Base-by-base conservation (phyloP, 1,140 invertebrate genomes). In the Euura saliciscinereae region DNA sequence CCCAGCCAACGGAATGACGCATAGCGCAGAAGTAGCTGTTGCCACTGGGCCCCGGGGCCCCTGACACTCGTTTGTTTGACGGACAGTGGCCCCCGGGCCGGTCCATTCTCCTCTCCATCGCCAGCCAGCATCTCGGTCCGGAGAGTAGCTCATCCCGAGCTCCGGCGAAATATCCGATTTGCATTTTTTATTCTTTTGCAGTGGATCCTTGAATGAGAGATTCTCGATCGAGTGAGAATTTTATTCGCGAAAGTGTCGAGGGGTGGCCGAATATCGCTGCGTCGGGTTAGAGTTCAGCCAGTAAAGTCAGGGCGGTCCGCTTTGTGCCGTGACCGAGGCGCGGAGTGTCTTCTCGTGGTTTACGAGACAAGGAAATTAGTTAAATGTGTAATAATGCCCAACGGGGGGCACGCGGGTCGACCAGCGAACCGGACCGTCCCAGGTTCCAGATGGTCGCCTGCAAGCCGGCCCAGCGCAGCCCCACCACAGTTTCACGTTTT, bases 281-380 rank as follows among this genome's bases (percentile, higher is more conserved):
- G 51, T 6, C 51, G 51, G 73, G 78, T 77, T 74, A 77, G 74
- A 79, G 75, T 74, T 75, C 72, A 78, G 70, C 68, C 11, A 69
- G 28, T 45, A 67, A 67, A 67, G 8, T 44, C 66, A 67, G 28
- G 44, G 28, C 66, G 66, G 66, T 13, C 66, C 66, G 28, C 44
- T 67, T 43, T 67, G 66, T 42, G 66, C 11, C 66, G 28, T 7
- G 45, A 69, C 10, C 51, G 72, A 43, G 68, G 28, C 43, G 43
- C 74, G 68, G 71, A 78, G 70, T 77, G 76, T 80, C 77, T 79
- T 82, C 77, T 71, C 69, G 71, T 78, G 79, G 73, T 83, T 85
- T 85, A 83, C 78, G 82, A 85, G 83, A 82, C 82, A 84, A 78
- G 80, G 79, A 83, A 84, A 85, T 84, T 84, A 83, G 82, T 83